Evolutionary conservation across 2,888 invertebrate species (phyloP).

Genomic region (Hirtodrosophila alboralis): DNA sequence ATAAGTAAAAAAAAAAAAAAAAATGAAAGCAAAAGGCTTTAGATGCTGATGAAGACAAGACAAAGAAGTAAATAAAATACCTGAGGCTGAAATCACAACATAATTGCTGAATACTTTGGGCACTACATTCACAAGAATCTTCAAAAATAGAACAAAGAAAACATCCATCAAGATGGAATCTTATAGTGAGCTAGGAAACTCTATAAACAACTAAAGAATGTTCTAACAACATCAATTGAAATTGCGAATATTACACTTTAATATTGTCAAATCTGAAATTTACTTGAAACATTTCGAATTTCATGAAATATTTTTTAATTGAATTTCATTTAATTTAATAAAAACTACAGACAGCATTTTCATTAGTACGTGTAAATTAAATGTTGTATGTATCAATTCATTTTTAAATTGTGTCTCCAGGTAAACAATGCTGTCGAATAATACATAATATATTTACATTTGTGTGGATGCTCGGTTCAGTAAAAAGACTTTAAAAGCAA

Average conservation of each 20-base stretch:
- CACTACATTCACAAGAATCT: neutral
- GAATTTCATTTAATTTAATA: too few relatives aligned
- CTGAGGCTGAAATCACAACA: constrained; percentile 24
- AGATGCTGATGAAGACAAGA: constrained; percentile 4
- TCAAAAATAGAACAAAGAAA: constrained; percentile 1
- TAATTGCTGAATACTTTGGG: constrained; percentile 22
- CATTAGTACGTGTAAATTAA: too few relatives aligned
- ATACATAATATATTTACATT: constrained; percentile 2
- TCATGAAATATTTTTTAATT: too few relatives aligned
- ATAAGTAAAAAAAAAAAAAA: neutral
- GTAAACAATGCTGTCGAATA: neutral
- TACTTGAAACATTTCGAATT: too few relatives aligned
- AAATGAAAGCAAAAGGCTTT: neutral
- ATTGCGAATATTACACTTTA: too few relatives aligned
- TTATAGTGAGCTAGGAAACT: neutral
- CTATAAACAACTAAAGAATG: too few relatives aligned
- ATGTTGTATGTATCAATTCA: too few relatives aligned
- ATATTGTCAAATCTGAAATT: too few relatives aligned
- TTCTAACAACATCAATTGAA: too few relatives aligned
- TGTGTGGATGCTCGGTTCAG: constrained; percentile 16
- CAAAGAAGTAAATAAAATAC: constrained; percentile 10
- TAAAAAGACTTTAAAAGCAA: constrained; percentile 37
- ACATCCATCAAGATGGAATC: neutral
- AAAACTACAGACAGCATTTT: too few relatives aligned
- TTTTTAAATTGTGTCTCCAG: too few relatives aligned